A percentile compares a stretch with the other conserved stretches of the same genome.
These are phyloP conservation scores for Zapornia atra DNA, from an alignment of 2,113 vertebrate genomes.

Conservation along the genomic window DNA sequence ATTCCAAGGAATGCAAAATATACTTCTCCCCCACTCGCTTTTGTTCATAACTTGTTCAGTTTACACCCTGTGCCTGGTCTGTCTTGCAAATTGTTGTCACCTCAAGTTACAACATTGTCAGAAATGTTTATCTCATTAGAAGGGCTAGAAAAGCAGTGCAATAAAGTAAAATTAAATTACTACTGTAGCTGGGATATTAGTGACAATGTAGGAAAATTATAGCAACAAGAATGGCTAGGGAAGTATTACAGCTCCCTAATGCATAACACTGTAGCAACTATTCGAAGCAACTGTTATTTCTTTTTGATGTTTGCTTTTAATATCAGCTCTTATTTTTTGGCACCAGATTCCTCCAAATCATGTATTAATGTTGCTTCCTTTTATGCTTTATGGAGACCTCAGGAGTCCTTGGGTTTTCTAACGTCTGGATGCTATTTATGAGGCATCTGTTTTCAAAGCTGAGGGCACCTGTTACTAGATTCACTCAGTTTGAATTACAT, in stretches of 20 bases:
- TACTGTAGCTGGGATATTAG: conserved; percentile 24
- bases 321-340: not conserved
- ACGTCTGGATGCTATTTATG: not conserved
- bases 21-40: not conserved
- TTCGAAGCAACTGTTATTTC: conserved; percentile 14
- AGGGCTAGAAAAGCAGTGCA: conserved; percentile 14
- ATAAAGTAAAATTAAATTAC: conserved; percentile 68
- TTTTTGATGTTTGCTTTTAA: conserved; percentile 11
- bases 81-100: conserved; percentile 36
- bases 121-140: conserved; percentile 53
- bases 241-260: conserved; percentile 17
- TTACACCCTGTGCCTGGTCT: not conserved
- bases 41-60: not conserved
- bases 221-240: not conserved
- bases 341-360: not conserved
- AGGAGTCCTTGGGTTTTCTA: not conserved
- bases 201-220: conserved; percentile 52
- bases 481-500: not conserved
- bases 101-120: conserved; percentile 1
- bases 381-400: not conserved
- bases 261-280: not conserved
- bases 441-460: not conserved
- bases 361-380: not conserved
- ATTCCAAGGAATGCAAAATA: not conserved
- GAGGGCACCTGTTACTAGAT: not conserved